These are phyloP conservation scores for Linnaemya vulpina DNA, from an alignment of 2,888 invertebrate genomes.

Conservation along the genomic window DNA sequence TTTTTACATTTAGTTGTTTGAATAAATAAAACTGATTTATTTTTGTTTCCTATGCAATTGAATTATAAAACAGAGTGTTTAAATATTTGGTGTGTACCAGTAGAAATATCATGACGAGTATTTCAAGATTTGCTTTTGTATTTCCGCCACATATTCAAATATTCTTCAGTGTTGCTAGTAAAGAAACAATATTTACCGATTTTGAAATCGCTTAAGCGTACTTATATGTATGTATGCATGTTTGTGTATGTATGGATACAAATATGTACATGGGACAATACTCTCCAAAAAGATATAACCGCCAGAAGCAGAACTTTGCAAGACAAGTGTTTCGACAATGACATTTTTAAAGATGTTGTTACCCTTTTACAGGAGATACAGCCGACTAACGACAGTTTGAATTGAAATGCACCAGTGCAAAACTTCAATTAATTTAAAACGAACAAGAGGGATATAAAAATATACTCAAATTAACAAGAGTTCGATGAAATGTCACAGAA, in stretches of 20 bases:
- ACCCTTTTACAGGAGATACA: no score
- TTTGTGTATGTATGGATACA: no score
- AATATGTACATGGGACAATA: not conserved
- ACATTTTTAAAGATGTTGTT: no score
- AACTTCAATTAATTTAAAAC: no score
- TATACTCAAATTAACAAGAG: no score
- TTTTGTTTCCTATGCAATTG: conserved; percentile 22
- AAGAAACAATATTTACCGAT: not conserved
- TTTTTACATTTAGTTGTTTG: conserved; percentile 44
- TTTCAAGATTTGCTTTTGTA: not conserved
- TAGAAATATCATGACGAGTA: not conserved
- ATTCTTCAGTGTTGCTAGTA: not conserved
- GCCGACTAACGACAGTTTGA: no score
- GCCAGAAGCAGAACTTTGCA: not conserved
- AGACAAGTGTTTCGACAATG: no score
- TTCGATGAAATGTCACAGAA: no score
- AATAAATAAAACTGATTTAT: conserved; percentile 50
- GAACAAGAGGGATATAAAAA: no score
- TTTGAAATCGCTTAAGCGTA: not conserved
- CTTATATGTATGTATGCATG: no score
- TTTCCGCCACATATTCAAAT: not conserved
- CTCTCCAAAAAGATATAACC: not conserved
- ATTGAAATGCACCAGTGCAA: no score
- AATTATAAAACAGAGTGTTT: conserved; percentile 18
- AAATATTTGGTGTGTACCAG: not conserved